Percentiles rank a stretch among this genome's conserved stretches.
These are phyloP conservation scores for Steinernema feltiae DNA, from an alignment of 1,140 invertebrate species.

Conservation along the genomic window DNA sequence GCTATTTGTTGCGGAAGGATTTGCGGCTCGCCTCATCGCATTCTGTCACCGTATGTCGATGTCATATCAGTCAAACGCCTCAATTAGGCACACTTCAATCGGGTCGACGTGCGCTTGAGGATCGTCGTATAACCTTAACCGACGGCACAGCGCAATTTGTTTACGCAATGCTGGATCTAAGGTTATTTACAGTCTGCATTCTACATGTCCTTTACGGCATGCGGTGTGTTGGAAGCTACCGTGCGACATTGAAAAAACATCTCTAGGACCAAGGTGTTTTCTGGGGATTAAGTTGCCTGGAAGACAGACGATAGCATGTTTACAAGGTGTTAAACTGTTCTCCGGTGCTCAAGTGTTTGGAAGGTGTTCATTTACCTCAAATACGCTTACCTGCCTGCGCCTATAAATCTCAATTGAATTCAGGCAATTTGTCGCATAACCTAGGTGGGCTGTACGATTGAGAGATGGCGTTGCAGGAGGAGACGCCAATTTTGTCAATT, in stretches of 20 bases:
- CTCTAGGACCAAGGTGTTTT: background rate
- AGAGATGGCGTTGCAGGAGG: background rate
- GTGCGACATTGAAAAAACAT: too few species aligned
- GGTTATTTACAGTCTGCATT: too few species aligned
- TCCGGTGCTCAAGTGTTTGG: background rate
- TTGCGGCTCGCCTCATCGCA: background rate
- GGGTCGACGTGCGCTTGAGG: slow-evolving; percentile 2
- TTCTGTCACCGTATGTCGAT: slow-evolving; percentile 13
- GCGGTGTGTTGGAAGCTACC: too few species aligned
- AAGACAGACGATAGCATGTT: background rate
- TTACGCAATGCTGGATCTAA: background rate
- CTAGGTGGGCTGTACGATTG: background rate
- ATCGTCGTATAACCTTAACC: slow-evolving; percentile 3
- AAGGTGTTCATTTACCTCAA: background rate
- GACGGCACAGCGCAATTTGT: slow-evolving; percentile 9
- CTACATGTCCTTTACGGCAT: too few species aligned
- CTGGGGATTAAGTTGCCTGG: background rate
- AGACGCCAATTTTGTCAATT: slow-evolving; percentile 2
- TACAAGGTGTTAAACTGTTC: slow-evolving; percentile 1
- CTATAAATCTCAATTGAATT: background rate
- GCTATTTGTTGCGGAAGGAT: slow-evolving; percentile 8
- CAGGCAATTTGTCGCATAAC: background rate
- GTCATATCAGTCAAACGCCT: slow-evolving; percentile 13
- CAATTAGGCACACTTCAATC: slow-evolving; percentile 13
- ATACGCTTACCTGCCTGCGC: background rate